A percentile compares a stretch with the other conserved stretches of the same genome.
Evolutionary conservation across 2,797 vertebrate species (phyloP).

Genomic region (Eremophila alpestris): DNA sequence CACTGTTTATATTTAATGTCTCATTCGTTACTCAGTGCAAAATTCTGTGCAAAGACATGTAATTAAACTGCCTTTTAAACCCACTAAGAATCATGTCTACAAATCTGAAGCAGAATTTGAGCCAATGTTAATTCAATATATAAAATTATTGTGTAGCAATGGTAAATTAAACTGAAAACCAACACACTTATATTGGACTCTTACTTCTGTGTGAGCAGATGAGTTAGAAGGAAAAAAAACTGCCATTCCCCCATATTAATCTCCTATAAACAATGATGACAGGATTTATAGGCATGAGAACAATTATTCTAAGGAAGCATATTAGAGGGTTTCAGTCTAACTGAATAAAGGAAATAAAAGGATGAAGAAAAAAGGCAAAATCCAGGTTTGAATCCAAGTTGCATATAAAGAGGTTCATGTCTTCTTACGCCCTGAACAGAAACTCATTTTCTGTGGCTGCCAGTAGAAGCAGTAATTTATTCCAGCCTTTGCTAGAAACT

Average conservation of each 20-base stretch:
- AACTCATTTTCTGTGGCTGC: neutral
- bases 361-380: neutral
- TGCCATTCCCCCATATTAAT: neutral
- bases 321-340: neutral
- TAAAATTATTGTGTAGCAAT: neutral
- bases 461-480: neutral
- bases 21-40: neutral
- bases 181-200: neutral
- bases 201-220: neutral
- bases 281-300: neutral
- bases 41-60: neutral
- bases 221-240: neutral
- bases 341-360: neutral
- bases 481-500: neutral
- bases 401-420: neutral
- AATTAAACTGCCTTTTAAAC: neutral
- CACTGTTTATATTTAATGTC: neutral
- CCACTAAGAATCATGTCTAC: neutral
- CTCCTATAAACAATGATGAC: neutral
- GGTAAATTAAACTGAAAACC: neutral
- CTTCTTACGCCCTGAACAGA: neutral
- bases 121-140: neutral
- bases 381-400: neutral
- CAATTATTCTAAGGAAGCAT: neutral
- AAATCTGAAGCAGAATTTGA: neutral